Percentiles rank a stretch among this genome's conserved stretches.
Conservation (phyloP, 2,888 invertebrate species). For the Tillus elongatus region DNA sequence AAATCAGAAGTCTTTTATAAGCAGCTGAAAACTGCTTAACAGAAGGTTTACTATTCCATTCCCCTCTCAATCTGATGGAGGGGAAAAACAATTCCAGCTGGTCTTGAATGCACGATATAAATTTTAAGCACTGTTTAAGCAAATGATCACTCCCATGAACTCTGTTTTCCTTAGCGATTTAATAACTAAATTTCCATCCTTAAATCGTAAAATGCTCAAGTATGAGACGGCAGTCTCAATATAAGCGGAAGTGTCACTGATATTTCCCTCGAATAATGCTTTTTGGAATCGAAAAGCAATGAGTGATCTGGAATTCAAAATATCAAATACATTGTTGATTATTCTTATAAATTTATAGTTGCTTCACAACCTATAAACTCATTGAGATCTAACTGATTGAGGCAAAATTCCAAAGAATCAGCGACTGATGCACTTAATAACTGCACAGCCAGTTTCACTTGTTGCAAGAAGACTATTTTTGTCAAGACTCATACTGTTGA, state of each 20-base stretch:
- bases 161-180: slow-evolving; percentile 9
- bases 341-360: slow-evolving; percentile 15
- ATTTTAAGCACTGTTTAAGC: slow-evolving; percentile 13
- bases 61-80: background rate
- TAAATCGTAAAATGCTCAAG: background rate
- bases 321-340: slow-evolving; percentile 19
- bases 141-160: slow-evolving; percentile 16
- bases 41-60: slow-evolving; percentile 7
- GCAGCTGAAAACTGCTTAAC: background rate
- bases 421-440: no score
- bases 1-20: background rate
- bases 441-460: no score
- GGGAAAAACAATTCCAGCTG: slow-evolving; percentile 8
- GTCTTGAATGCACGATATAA: slow-evolving; percentile 11
- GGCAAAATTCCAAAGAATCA: no score
- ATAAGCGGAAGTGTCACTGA: background rate
- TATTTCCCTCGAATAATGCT: background rate
- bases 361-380: slow-evolving; percentile 13
- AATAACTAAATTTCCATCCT: slow-evolving; percentile 6
- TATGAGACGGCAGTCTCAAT: background rate
- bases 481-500: no score
- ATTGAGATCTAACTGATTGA: slow-evolving; percentile 13
- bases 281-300: background rate
- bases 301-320: slow-evolving; percentile 15
- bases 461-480: no score